Percentiles rank a stretch among this genome's conserved stretches.
phyloP scores from a whole-genome alignment of 2,797 vertebrate species.

The Cirrhinus mrigala region DNA sequence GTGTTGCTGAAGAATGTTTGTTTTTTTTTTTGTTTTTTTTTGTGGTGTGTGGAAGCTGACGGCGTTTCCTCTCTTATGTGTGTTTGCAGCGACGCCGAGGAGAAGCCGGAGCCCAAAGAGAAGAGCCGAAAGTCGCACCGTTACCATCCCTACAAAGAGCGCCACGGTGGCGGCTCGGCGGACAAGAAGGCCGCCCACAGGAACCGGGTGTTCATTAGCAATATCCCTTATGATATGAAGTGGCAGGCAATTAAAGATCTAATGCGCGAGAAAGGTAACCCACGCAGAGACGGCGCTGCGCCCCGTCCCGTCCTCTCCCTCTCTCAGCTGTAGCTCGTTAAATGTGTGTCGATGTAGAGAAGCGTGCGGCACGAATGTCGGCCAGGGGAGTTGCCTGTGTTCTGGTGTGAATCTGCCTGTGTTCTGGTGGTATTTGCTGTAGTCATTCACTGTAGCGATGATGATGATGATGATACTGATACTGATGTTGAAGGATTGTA shows the following conservation, averaged over 20 bases:
- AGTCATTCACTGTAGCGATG: conserved; percentile 20
- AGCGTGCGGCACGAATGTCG: conserved; percentile 45
- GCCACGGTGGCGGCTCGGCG: conserved; percentile 73
- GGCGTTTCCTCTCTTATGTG: neutral
- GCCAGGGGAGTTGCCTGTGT: conserved; percentile 73
- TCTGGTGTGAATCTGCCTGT: conserved; percentile 67
- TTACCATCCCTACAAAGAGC: conserved; percentile 97
- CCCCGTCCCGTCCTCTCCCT: conserved; percentile 1
- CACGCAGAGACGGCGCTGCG: conserved; percentile 15
- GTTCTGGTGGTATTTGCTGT: conserved; percentile 70
- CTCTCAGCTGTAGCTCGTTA: conserved; percentile 14
- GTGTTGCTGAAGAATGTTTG: too few species aligned
- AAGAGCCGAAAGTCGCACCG: conserved; percentile 89
- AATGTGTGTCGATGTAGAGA: conserved; percentile 60
- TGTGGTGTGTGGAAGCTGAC: neutral
- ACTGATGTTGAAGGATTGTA: conserved; percentile 74
- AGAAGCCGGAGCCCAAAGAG: conserved; percentile 87
- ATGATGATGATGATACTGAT: conserved; percentile 23
- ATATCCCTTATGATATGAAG: conserved; percentile 99
- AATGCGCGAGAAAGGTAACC: conserved; percentile 99
- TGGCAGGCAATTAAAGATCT: conserved; percentile 99
- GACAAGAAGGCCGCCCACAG: conserved; percentile 89
- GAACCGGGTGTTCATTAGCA: conserved; percentile 98
- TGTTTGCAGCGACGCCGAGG: conserved; percentile 72
- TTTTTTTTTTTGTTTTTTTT: too few species aligned